Conservation (phyloP, 2,888 invertebrate species). For the Parnassius mnemosyne region DNA sequence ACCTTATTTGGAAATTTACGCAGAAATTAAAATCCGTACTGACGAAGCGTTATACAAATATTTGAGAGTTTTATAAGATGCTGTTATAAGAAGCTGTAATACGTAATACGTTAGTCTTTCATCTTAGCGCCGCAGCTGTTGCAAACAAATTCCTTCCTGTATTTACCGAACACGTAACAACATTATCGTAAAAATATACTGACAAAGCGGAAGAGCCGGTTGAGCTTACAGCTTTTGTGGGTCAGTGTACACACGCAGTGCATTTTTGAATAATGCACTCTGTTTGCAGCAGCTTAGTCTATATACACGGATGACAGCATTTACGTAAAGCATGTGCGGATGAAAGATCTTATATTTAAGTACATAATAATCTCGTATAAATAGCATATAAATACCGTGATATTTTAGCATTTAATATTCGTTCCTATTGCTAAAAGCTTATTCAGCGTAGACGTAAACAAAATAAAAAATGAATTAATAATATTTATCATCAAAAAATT, state of each 20-base stretch:
- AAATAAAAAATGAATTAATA: too few relatives aligned
- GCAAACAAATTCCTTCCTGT: conserved; percentile 32
- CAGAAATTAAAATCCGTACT: too few relatives aligned
- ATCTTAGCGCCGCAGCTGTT: conserved; percentile 16
- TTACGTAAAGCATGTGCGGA: too few relatives aligned
- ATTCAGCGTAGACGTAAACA: too few relatives aligned
- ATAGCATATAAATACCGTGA: too few relatives aligned
- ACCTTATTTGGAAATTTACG: too few relatives aligned
- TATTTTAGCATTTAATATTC: too few relatives aligned
- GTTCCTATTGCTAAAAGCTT: too few relatives aligned
- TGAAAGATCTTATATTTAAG: too few relatives aligned
- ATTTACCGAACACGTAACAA: conserved; percentile 29
- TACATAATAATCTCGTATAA: too few relatives aligned
- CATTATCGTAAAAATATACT: conserved; percentile 24
- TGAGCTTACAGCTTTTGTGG: conserved; percentile 12
- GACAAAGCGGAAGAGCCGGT: conserved; percentile 16
- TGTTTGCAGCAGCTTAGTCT: background rate
- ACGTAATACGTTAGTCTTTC: conserved; percentile 24
- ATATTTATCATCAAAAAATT: too few relatives aligned
- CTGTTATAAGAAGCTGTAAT: background rate
- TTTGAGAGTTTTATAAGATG: background rate
- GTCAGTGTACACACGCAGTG: conserved; percentile 14
- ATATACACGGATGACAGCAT: background rate
- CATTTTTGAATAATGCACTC: background rate
- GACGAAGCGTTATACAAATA: too few relatives aligned